phyloP scores from a whole-genome alignment of 2,888 invertebrate species.

The Melieria crassipennis region DNA sequence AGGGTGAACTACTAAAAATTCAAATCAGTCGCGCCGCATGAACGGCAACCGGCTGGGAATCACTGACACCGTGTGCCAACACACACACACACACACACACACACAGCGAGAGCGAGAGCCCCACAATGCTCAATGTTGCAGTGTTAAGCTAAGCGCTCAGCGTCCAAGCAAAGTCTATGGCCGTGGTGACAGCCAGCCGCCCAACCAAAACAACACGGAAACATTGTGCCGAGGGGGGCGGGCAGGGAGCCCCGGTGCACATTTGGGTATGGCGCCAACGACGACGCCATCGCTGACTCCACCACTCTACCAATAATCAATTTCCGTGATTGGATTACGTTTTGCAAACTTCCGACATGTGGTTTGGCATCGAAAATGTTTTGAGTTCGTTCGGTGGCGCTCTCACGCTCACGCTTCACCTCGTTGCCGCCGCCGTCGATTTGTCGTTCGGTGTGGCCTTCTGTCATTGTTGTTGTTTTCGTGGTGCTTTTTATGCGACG shows the following conservation, averaged over 20 bases:
- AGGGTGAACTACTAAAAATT: constrained; percentile 27
- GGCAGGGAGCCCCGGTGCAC: not conserved
- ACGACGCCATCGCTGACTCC: too few species aligned
- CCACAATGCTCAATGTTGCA: too few species aligned
- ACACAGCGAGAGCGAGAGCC: too few species aligned
- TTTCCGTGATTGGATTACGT: constrained; percentile 59
- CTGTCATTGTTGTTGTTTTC: constrained; percentile 2
- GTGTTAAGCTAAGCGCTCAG: too few species aligned
- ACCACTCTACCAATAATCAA: constrained; percentile 54
- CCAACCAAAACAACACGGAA: too few species aligned
- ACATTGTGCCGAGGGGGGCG: not conserved
- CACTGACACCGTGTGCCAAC: not conserved
- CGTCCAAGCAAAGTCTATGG: too few species aligned
- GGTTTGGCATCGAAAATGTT: constrained; percentile 51
- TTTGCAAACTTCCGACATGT: constrained; percentile 55
- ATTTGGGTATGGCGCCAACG: not conserved
- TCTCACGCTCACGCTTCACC: not conserved
- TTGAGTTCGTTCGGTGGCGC: not conserved
- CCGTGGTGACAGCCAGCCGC: too few species aligned
- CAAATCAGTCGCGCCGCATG: constrained; percentile 24
- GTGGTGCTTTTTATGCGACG: not conserved
- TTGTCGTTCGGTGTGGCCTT: not conserved
- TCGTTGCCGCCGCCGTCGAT: not conserved
- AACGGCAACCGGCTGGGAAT: constrained; percentile 16
- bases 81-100: too few species aligned